A percentile compares a stretch with the other conserved stretches of the same genome.
Conservation (phyloP, 2,797 vertebrate species). For the Pseudochaenichthys georgianus region DNA sequence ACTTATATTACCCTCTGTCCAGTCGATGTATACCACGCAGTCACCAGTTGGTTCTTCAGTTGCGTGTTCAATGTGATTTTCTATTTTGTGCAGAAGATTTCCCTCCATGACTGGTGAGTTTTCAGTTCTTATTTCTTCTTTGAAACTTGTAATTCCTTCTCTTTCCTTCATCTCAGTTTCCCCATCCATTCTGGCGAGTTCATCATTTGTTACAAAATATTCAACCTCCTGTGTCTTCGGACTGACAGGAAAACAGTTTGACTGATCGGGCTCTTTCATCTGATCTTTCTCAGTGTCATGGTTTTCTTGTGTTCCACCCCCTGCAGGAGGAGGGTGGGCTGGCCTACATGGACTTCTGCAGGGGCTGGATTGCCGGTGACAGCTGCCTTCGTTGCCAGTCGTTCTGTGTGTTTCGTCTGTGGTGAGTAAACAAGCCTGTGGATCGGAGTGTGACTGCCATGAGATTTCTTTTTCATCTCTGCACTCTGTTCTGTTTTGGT, state of each 20-base stretch:
- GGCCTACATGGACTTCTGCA: slow-evolving; percentile 34
- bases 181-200: slow-evolving; percentile 7
- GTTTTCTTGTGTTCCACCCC: slow-evolving; percentile 47
- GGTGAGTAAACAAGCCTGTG: slow-evolving; percentile 26
- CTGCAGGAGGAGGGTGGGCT: slow-evolving; percentile 42
- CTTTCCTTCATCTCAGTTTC: slow-evolving; percentile 15
- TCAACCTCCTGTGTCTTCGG: slow-evolving; percentile 29
- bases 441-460: slow-evolving; percentile 37
- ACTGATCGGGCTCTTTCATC: slow-evolving; percentile 52
- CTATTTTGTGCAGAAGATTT: slow-evolving; percentile 8
- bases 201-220: slow-evolving; percentile 7
- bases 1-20: slow-evolving; percentile 8
- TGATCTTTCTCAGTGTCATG: slow-evolving; percentile 26
- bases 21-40: not conserved
- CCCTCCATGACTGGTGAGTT: not conserved
- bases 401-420: slow-evolving; percentile 11
- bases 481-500: slow-evolving; percentile 26
- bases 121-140: slow-evolving; percentile 19
- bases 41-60: not conserved
- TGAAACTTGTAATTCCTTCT: slow-evolving; percentile 5
- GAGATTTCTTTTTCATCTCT: slow-evolving; percentile 45
- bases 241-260: slow-evolving; percentile 37
- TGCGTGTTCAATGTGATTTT: slow-evolving; percentile 16
- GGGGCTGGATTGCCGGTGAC: slow-evolving; percentile 56
- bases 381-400: slow-evolving; percentile 31